Evolutionary conservation across 2,888 invertebrate genomes (phyloP).

Genomic region (Tinea pellionella): DNA sequence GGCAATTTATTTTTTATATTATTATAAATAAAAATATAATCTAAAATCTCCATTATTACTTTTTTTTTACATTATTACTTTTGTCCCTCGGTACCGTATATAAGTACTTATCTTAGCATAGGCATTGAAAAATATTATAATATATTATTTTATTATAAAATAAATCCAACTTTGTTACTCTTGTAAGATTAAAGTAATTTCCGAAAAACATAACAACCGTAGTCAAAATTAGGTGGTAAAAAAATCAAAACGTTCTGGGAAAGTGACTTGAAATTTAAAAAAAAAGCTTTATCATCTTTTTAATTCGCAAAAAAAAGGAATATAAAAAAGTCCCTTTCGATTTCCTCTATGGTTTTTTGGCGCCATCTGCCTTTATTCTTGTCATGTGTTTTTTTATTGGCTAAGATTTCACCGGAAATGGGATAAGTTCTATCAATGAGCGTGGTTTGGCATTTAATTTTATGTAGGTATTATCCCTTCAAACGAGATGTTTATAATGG

Average conservation of each 20-base stretch:
- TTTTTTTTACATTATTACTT: too few relatives aligned
- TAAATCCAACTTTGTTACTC: too few relatives aligned
- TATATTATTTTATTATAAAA: too few relatives aligned
- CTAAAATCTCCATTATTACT: too few relatives aligned
- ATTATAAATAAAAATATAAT: too few relatives aligned
- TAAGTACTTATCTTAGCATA: too few relatives aligned
- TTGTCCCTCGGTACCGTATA: too few relatives aligned
- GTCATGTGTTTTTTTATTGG: conserved; percentile 51
- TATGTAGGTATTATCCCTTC: conserved; percentile 23
- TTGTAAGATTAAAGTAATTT: too few relatives aligned
- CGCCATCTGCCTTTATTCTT: conserved; percentile 61
- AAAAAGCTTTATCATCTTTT: conserved; percentile 5
- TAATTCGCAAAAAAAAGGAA: conserved; percentile 30
- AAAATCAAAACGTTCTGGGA: not conserved
- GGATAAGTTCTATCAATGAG: conserved; percentile 30
- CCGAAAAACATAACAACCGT: too few relatives aligned
- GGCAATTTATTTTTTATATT: too few relatives aligned
- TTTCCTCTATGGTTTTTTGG: conserved; percentile 48
- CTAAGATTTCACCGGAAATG: conserved; percentile 57
- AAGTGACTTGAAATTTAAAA: not conserved
- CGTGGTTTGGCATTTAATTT: conserved; percentile 37
- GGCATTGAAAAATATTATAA: too few relatives aligned
- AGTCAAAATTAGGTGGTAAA: not conserved
- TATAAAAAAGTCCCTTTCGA: conserved; percentile 57
- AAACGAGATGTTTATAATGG: not conserved